These are phyloP conservation scores for Scleropages formosus DNA, from an alignment of 2,797 vertebrate species.

Conservation along the genomic window DNA sequence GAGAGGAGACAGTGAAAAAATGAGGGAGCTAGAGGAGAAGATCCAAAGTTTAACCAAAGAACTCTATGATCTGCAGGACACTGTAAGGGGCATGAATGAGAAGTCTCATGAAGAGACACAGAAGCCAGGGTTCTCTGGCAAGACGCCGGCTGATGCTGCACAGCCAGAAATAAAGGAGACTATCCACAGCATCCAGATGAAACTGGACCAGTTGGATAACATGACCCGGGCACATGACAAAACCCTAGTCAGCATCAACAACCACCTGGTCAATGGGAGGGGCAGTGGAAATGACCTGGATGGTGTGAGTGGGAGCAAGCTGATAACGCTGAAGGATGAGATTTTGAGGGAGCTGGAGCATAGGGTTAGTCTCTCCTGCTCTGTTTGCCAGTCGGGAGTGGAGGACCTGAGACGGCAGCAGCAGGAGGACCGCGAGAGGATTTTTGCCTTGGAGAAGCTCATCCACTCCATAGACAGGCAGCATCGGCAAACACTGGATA, in stretches of 20 bases:
- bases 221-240: constrained; percentile 79
- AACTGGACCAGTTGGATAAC: constrained; percentile 83
- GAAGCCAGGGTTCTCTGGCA: constrained; percentile 60
- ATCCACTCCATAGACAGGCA: constrained; percentile 77
- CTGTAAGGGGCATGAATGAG: constrained; percentile 70
- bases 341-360: constrained; percentile 75
- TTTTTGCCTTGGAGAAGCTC: constrained; percentile 78
- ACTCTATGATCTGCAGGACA: constrained; percentile 75
- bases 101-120: constrained; percentile 62
- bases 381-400: constrained; percentile 74
- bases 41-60: constrained; percentile 79
- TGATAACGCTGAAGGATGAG: constrained; percentile 61
- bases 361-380: constrained; percentile 78
- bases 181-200: constrained; percentile 81
- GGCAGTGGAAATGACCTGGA: constrained; percentile 56
- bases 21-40: constrained; percentile 80
- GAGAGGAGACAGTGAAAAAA: constrained; percentile 69
- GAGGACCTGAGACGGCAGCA: constrained; percentile 78
- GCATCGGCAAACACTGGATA: constrained; percentile 69
- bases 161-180: constrained; percentile 84
- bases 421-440: constrained; percentile 76
- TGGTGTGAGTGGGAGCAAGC: constrained; percentile 45
- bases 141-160: constrained; percentile 76
- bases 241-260: constrained; percentile 76
- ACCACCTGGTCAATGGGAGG: constrained; percentile 63